Conservation (phyloP, 2,113 vertebrate species). For the Ceyx cyanopectus region DNA sequence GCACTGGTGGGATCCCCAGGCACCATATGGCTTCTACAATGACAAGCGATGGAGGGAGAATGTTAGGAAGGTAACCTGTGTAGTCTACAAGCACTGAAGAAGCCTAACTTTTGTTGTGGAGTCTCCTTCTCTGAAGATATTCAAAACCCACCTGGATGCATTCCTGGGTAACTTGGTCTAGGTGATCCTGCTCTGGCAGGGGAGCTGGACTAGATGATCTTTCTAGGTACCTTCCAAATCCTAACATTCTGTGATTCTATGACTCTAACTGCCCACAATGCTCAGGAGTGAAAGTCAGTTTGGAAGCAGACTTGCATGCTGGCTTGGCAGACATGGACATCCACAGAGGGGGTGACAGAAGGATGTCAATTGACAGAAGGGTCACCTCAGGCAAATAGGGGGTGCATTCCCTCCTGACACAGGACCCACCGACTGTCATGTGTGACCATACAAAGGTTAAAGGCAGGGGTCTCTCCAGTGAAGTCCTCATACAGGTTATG, state of each 20-base stretch:
- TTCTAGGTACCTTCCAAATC: too few relatives aligned
- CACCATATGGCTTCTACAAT: background rate
- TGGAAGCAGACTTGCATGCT: background rate
- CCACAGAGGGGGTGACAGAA: background rate
- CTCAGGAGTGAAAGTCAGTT: background rate
- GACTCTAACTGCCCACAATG: background rate
- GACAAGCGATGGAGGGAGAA: accelerated
- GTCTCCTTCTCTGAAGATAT: too few relatives aligned
- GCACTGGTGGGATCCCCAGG: background rate
- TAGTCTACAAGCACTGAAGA: background rate
- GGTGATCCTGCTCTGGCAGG: too few relatives aligned
- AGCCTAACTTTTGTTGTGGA: background rate
- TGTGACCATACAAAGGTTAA: background rate
- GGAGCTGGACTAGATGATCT: too few relatives aligned
- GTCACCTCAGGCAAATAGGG: background rate
- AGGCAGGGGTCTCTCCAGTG: background rate
- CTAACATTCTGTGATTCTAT: too few relatives aligned
- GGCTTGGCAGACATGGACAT: background rate
- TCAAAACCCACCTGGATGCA: too few relatives aligned
- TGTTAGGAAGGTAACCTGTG: background rate
- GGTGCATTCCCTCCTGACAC: background rate
- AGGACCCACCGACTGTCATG: background rate
- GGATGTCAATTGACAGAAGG: background rate
- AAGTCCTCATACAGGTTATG: background rate
- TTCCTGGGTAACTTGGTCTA: too few relatives aligned